Evolutionary conservation across 2,888 invertebrate genomes (phyloP), one percentile per base, ranked within the genome.

Genomic region (Scaptomyza caliginosa): DNA sequence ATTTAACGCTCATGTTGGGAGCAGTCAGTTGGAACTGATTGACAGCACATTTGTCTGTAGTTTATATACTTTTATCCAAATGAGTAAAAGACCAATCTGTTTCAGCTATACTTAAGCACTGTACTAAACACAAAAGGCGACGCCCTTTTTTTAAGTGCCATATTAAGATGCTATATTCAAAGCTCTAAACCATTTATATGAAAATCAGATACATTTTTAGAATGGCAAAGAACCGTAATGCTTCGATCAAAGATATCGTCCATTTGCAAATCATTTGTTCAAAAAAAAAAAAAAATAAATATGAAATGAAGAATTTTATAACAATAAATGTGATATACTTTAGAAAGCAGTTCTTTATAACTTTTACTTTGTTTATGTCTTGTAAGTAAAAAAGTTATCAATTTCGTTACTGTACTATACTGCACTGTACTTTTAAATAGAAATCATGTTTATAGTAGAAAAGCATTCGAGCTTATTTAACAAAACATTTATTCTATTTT

Each of bases 11-110:
- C 73, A 73, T 73, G 38, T 62, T 23, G 43, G 6, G 42, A 50
- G 40, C 50, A 36, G 39, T 48, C 23, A 4, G 7, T 24, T 49
- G 19, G 7, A 52, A 73, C 73, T 74, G 69, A 51, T 48, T 11
- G 38, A 10, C 40, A 43, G 11, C 19, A 36, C 11, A 23, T 46
- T 6, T 16, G 8, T n/a, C 10, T 7, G 3, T 17, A 32, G 60
- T 23, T 69, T 67, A 45, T 63, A 67, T 64, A 67, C 39, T 50
- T 32, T 28, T 34, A 19, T 4, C 7, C 13, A 6, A 17, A 16
- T 57, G 24, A 24, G 32, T 16, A 13, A 26, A 13, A 43, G 16
- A 17, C 3, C 21, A 26, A 21, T 17, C 21, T 4, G 0, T 4
- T 26, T 19, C 4, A 10, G 10, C 13, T 23, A 36, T 23, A 34